Percentiles rank a stretch among this genome's conserved stretches.
Evolutionary conservation across 2,797 vertebrate genomes (phyloP).

Genomic region (Microctenopoma steveboyesi): DNA sequence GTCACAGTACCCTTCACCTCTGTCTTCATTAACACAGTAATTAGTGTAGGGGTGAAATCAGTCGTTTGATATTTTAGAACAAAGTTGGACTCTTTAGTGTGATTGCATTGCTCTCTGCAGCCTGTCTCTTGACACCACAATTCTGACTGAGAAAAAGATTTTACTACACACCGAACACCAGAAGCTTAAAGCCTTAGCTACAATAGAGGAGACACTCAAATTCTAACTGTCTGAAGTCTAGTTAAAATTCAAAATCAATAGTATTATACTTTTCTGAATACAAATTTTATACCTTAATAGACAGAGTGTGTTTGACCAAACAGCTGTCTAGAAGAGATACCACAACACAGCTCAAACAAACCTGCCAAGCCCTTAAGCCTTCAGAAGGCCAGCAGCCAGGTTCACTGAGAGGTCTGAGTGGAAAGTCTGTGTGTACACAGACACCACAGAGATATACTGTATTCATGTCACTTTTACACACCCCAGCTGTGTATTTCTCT

Average conservation of each 20-base stretch:
- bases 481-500: slow-evolving; percentile 53
- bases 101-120: slow-evolving; percentile 37
- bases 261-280: slow-evolving; percentile 48
- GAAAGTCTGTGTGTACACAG: slow-evolving; percentile 73
- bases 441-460: slow-evolving; percentile 64
- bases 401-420: slow-evolving; percentile 77
- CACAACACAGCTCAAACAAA: slow-evolving; percentile 48
- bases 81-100: slow-evolving; percentile 44
- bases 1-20: slow-evolving; percentile 35
- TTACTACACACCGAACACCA: slow-evolving; percentile 46
- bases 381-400: slow-evolving; percentile 60
- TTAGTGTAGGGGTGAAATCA: slow-evolving; percentile 25
- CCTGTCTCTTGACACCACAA: slow-evolving; percentile 24
- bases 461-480: slow-evolving; percentile 73
- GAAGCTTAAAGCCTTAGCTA: slow-evolving; percentile 48
- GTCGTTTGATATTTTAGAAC: slow-evolving; percentile 46
- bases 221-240: slow-evolving; percentile 44
- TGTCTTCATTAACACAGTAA: slow-evolving; percentile 35
- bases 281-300: slow-evolving; percentile 61
- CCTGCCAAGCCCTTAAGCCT: slow-evolving; percentile 56
- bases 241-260: slow-evolving; percentile 66
- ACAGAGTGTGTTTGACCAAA: slow-evolving; percentile 54
- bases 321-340: slow-evolving; percentile 61
- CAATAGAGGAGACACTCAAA: slow-evolving; percentile 47
- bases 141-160: slow-evolving; percentile 49